Base-by-base conservation (phyloP, 2,113 vertebrate genomes). In the Macquaria ambigua region DNA sequence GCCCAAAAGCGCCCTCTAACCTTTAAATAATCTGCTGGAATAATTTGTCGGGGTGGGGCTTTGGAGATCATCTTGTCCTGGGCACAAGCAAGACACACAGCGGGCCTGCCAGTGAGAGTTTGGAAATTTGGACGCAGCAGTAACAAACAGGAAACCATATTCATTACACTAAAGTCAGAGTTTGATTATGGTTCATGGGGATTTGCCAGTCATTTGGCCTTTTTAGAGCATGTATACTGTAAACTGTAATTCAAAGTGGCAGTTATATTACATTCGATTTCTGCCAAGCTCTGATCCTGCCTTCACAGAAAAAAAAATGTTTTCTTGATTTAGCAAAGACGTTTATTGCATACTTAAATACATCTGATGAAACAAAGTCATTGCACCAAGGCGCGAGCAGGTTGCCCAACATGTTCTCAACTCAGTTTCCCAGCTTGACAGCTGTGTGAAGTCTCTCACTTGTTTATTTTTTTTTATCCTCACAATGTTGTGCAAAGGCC, bases 131-230 rank as follows among this genome's bases (percentile, higher is more conserved):
- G 71, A 90, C 43, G 21, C 75, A 41, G 21, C 25, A 48, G 59
- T 50, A 58, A 71, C 79, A 90, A 89, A 88, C 87, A 90, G 79
- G 82, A 92, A 93, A 84, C 78, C 56, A 31, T 74, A 66, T 82
- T 89, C 74, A 86, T 82, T 78, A 79, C 18, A 56, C 48, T 15
- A 11, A 4, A 86, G 72, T 85, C 77, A 83, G 75, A 79, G 74
- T 74, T 72, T 87, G 78, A 85, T 74, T 75, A 66, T 63, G 81
- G 81, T 85, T 86, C 14, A 50, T 64, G 28, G 28, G 64, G 76
- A 70, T 89, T 82, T 50, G 67, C 83, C 56, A 61, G 81, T 52
- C 58, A 34, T 76, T 77, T 74, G 68, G 41, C 70, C 58, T 55
- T 71, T 79, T 48, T 6, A 16, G n/a, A 68, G 48, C 53, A 73